phyloP scores from a whole-genome alignment of 2,797 vertebrate species.

The Ibycter americanus region DNA sequence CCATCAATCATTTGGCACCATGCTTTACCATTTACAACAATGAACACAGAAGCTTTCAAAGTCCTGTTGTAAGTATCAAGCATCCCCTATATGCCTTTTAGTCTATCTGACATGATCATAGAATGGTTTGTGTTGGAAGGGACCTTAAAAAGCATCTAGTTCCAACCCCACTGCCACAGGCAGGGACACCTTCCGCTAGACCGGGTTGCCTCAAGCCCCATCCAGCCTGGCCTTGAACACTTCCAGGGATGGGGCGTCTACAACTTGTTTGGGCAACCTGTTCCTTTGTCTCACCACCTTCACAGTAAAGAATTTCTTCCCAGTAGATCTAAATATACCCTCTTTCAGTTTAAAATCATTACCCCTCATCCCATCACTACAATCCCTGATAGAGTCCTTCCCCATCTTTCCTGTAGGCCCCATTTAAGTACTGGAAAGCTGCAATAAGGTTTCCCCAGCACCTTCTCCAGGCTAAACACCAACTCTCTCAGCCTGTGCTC shows the following conservation, averaged over 20 bases:
- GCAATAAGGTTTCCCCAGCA: background rate
- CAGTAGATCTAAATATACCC: background rate
- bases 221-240: rapidly evolving
- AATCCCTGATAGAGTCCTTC: background rate
- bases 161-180: rapidly evolving
- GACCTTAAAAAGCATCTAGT: background rate
- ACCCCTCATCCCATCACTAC: background rate
- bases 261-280: background rate
- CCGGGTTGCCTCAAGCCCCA: background rate
- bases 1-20: background rate
- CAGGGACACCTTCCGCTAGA: background rate
- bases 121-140: background rate
- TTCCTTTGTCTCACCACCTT: rapidly evolving
- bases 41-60: background rate
- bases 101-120: background rate
- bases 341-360: background rate
- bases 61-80: background rate
- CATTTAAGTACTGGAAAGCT: background rate
- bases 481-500: background rate
- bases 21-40: background rate
- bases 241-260: background rate
- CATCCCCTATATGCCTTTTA: background rate
- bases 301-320: background rate
- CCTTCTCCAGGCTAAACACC: background rate
- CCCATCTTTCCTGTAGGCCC: background rate